Conservation (phyloP, 2,888 invertebrate genomes). For the Chaitophorus viminalis region DNA sequence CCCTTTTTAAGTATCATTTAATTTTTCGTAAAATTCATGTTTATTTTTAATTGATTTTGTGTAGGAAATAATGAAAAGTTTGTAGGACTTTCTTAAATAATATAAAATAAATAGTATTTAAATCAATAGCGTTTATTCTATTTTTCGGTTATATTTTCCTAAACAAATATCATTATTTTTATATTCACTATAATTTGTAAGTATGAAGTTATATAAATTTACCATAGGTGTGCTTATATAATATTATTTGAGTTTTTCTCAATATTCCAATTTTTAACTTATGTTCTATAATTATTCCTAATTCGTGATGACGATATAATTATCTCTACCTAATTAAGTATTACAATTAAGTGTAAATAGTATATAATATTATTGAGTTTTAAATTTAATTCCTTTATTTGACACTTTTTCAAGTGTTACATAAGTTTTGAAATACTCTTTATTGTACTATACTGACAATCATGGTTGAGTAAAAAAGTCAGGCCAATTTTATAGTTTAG, state of each 20-base stretch:
- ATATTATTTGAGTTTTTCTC: not conserved
- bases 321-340: not conserved
- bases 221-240: too few relatives aligned
- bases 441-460: conserved; percentile 32
- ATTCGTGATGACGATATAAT: conserved; percentile 25
- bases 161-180: not conserved
- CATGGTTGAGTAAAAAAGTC: conserved; percentile 48
- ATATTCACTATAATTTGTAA: not conserved
- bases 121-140: not conserved
- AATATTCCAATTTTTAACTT: not conserved
- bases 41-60: too few relatives aligned
- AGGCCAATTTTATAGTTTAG: conserved; percentile 31
- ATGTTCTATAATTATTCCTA: not conserved
- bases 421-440: conserved; percentile 17
- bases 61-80: too few relatives aligned
- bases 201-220: too few relatives aligned
- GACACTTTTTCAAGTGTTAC: not conserved
- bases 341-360: conserved; percentile 9
- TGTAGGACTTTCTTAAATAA: not conserved
- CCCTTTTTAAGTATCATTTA: too few relatives aligned
- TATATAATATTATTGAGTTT: conserved; percentile 10
- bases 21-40: too few relatives aligned
- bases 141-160: not conserved
- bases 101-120: not conserved
- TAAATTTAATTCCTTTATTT: conserved; percentile 27